phyloP scores from a whole-genome alignment of 1,140 invertebrate genomes.

The Leptinotarsa texana region DNA sequence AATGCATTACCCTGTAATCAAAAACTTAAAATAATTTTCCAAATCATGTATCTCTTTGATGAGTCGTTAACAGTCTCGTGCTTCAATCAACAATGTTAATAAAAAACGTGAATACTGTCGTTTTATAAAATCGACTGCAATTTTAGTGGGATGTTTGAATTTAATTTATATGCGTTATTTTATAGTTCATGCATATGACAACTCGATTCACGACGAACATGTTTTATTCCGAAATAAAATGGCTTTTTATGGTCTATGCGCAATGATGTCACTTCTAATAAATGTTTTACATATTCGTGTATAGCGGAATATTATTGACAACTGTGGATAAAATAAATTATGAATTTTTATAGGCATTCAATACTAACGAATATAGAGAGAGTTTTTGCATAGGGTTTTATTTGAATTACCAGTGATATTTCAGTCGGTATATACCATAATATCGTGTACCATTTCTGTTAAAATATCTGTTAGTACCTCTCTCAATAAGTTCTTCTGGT shows the following conservation, averaged over 20 bases:
- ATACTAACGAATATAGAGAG: constrained; percentile 23
- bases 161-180: constrained; percentile 30
- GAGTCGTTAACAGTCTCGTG: not conserved
- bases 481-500: too few species aligned
- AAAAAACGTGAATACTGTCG: constrained; percentile 24
- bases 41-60: too few species aligned
- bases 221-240: constrained; percentile 31
- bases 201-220: constrained; percentile 20
- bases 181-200: constrained; percentile 30
- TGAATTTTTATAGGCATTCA: constrained; percentile 14
- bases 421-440: too few species aligned
- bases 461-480: too few species aligned
- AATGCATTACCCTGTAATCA: too few species aligned
- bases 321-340: constrained; percentile 16
- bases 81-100: constrained; percentile 28
- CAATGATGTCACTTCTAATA: constrained; percentile 27
- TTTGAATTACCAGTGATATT: not conserved
- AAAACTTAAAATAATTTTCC: too few species aligned
- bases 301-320: constrained; percentile 13
- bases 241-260: constrained; percentile 18
- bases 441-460: too few species aligned
- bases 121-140: constrained; percentile 29
- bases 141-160: constrained; percentile 19
- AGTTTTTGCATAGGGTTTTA: not conserved
- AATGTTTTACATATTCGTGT: constrained; percentile 24